Evolutionary conservation across 2,113 vertebrate genomes (phyloP), one percentile per base, ranked within the genome.

Genomic region (Symphodus melops): DNA sequence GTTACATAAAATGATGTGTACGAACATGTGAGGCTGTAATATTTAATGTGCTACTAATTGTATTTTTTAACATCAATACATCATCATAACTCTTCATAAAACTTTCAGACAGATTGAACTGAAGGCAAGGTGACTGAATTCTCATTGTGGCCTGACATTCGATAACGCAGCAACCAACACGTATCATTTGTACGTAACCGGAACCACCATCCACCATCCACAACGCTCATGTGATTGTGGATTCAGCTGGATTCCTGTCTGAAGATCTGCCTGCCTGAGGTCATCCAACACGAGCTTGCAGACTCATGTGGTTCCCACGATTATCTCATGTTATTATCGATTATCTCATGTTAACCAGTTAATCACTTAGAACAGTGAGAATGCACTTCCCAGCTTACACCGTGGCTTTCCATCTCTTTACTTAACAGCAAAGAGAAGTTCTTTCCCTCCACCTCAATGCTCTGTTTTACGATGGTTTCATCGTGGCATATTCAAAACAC

Each of bases 1-100:
- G 44, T 59, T 65, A 83, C 77, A 64, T 68, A 51, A 57, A 79
- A 82, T 81, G 86, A 82, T 14, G 75, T 8, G 51, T 14, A 86
- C 77, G 39, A 68, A 83, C 57, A 76, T 1, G 16, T 82, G 85
- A 77, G 37, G 46, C 36, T 46, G 25, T 44, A 48, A 28, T 66
- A 77, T 75, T 83, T 72, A 61, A 77, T 56, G 69, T 70, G 65
- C 48, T 67, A 46, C 64, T 78, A n/a, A 52, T 17, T 60, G 46
- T 42, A 39, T 69, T 71, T 75, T 75, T 84, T 8, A 68, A 70
- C 56, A 83, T 81, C 39, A 48, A 48, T 21, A 64, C 51, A 71
- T 41, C 73, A 61, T 33, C 14, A 41, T 36, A 51, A 19, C 11
- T 1, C 7, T 11, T 41, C 8, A 11, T 41, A 10, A 41, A 41